Evolutionary conservation across 1,140 invertebrate genomes (phyloP), one percentile per base, ranked within the genome.

Genomic region (Parasteatoda tepidariorum): DNA sequence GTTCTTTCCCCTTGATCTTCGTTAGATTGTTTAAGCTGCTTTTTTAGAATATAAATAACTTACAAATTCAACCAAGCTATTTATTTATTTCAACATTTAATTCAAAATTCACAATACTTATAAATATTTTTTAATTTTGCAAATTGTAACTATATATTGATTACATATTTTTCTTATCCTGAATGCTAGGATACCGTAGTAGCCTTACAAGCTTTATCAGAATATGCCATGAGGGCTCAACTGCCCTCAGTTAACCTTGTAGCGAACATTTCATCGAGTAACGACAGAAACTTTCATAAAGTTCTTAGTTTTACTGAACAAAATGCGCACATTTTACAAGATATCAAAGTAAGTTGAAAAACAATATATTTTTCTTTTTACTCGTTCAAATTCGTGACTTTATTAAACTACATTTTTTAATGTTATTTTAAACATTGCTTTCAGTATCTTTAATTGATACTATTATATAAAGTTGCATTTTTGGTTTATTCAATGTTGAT

Each of bases 171-270:
- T 48, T 48, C 18, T 83, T 68, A 28, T 84, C 48, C 66, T 75
- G 6, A n/a, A n/a, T n/a, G n/a, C n/a, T 83, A 89, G 88, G 89
- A 90, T 70, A 90, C 89, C 2, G 88, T 90, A 24, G 84, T 90
- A 34, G 89, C 86, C 28, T 86, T 90, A 0, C 89, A 90, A 68
- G 89, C 89, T 22, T 71, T 90, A 13, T 86, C 89, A 0, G 86
- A 88, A 74, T 90, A 89, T 85, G 86, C 86, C 26, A 68, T 70
- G 6, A 83, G 81, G 68, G 87, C 88, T 0, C 86, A 87, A 71
- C 85, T 78, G 86, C n/a, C 88, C 85, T 38, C 30, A 13, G 64
- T 85, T 13, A 82, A 85, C 70, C 34, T 87, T 24, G 41, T 82
- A 5, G 85, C 86, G 31, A 85, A 87, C 54, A 82, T 87, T 30